Conservation (phyloP, 2,888 invertebrate species). For the Hydrotaea cyrtoneurina region DNA sequence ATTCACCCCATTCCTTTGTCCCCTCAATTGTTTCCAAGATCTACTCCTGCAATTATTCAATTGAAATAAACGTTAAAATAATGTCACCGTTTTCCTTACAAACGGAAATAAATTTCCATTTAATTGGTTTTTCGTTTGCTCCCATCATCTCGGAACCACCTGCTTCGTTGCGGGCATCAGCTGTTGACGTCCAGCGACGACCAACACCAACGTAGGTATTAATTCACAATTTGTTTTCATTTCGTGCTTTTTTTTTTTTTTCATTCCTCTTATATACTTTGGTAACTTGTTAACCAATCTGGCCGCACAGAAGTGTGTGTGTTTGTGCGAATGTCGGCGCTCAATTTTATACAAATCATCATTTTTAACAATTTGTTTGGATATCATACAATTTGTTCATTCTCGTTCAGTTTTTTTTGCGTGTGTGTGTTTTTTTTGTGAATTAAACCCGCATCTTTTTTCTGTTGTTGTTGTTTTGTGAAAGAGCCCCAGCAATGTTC, state of each 20-base stretch:
- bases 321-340: background rate
- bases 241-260: background rate
- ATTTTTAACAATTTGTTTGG: slow-evolving; percentile 55
- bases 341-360: slow-evolving; percentile 51
- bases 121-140: slow-evolving; percentile 8
- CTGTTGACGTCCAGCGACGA: slow-evolving; percentile 42
- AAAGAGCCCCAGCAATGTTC: background rate
- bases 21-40: background rate
- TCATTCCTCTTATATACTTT: no score
- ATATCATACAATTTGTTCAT: slow-evolving; percentile 56
- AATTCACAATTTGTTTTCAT: slow-evolving; percentile 50
- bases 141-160: slow-evolving; percentile 44
- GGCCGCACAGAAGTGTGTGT: slow-evolving; percentile 27
- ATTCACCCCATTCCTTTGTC: background rate
- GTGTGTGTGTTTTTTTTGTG: background rate
- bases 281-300: slow-evolving; percentile 52
- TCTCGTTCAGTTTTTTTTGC: slow-evolving; percentile 8
- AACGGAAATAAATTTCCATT: slow-evolving; percentile 58
- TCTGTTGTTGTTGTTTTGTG: background rate
- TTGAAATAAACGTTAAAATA: background rate
- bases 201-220: slow-evolving; percentile 22
- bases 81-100: slow-evolving; percentile 31
- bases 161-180: slow-evolving; percentile 44
- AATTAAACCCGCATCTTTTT: slow-evolving; percentile 52
- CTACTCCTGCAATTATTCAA: background rate